Evolutionary conservation across 35 echinoderm and acorn worm species (phyloP), one percentile per base, ranked within the genome.

Genomic region (Strongylocentrotus purpuratus): DNA sequence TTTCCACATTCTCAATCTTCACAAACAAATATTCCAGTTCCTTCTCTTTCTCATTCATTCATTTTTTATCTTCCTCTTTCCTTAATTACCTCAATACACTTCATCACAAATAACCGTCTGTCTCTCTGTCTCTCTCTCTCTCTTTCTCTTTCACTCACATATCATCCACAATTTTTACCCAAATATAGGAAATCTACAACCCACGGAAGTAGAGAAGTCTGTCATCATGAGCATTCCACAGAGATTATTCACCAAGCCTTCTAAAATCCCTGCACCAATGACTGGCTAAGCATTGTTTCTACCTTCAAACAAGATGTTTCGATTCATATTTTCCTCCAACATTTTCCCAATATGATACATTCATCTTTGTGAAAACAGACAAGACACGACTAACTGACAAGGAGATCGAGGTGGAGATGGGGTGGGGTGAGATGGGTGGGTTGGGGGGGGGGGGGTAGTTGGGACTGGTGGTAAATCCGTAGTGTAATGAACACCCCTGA

Each of bases 161-260:
- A 59, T 59, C 65, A 78, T 78, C 7, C 22, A n/a, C 65, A 78
- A 28, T 78, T 78, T 78, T 8, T 28, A n/a, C 65, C 65, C 20
- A 78, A 78, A 78, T 78, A 78, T 78, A 78, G 65, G 65, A 78
- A 78, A 78, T 78, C 65, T 78, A 78, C 65, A 28, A 78, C 65
- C 65, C 65, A 78, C 65, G n/a, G 22, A 78, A 78, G 65, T 78
- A 28, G 65, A 22, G 20, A 28, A 78, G 65, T 78, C 65, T 78
- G 65, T 78, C 65, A 78, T 78, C 65, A n/a, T 78, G 7, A 78
- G 65, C 65, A 78, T 78, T 78, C 65, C 65, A 78, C 25, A 7
- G 7, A 78, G 65, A 78, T 78, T 78, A 78, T 78, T 78, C 65
- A 78, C 65, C 65, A 78, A 78, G 65, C 65, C 65, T 78, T 78